Evolutionary conservation across 2,113 vertebrate genomes (phyloP), one percentile per base, ranked within the genome.

Genomic region (Lontra canadensis): DNA sequence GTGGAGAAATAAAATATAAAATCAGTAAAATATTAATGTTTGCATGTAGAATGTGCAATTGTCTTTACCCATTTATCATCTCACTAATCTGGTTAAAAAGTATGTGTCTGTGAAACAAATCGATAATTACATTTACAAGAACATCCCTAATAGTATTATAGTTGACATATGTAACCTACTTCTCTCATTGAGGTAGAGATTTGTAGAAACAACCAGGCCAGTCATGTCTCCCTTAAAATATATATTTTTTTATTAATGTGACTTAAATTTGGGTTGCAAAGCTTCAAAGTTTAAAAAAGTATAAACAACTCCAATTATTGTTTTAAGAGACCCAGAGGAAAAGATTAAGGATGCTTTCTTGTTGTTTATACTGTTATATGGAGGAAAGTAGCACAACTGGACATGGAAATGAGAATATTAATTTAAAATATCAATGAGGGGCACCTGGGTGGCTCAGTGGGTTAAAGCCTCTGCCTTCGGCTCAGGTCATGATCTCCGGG

Each of bases 111-210:
- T 97, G 80, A 90, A 96, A 88, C 85, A 97, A 97, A 96, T 94
- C 95, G 87, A 86, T 90, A 96, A 97, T 97, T 97, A 59, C 34
- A 94, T 97, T 96, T 94, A 47, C 25, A 93, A 97, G 76, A 97
- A 84, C 34, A 13, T 93, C 14, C 36, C 29, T 95, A 97, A 97
- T 57, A 83, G 18, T 63, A 92, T 97, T 97, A 92, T 69, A 61
- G 79, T 82, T 83, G 84, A 97, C 61, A 95, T 78, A 76, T n/a
- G 15, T 71, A 84, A 76, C 1, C 36, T 76, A 67, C 6, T 92
- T 97, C 2, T 52, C 44, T 90, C 44, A 74, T 55, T 61, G 21
- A 15, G 42, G 76, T 83, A 79, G 92, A 95, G 21, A n/a, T 85
- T 95, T 95, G 1, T 80, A 65, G 21, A 90, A 94, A 81, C 21